Evolutionary conservation across 23 tunicate genomes (phyloP).

Genomic region (Phallusia fumigata): DNA sequence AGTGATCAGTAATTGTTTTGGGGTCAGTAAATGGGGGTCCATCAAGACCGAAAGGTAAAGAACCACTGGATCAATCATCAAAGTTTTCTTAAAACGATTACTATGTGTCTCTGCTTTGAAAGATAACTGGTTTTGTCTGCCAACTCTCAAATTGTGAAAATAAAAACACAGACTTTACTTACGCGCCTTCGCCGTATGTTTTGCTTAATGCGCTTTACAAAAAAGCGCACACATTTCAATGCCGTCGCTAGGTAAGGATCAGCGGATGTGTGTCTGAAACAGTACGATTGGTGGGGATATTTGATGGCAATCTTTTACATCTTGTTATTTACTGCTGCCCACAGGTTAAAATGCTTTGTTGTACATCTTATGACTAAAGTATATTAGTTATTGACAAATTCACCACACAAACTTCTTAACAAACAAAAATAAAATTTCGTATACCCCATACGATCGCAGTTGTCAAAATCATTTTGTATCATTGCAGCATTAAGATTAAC

Average conservation of each 20-base stretch:
- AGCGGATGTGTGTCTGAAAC: background rate
- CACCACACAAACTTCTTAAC: background rate
- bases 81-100: too few species aligned
- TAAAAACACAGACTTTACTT: background rate
- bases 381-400: background rate
- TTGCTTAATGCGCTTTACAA: conserved; percentile 32
- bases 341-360: too few species aligned
- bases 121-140: too few species aligned
- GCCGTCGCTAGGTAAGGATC: conserved; percentile 8
- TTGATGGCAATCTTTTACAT: too few species aligned
- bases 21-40: too few species aligned
- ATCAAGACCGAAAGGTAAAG: too few species aligned
- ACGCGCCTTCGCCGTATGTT: conserved; percentile 26
- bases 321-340: too few species aligned
- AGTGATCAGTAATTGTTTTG: too few species aligned
- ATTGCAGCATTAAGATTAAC: conserved; percentile 12
- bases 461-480: background rate
- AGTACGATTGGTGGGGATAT: too few species aligned
- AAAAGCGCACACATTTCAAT: conserved; percentile 10
- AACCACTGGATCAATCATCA: too few species aligned
- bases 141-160: background rate
- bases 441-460: background rate
- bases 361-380: too few species aligned
- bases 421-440: background rate
- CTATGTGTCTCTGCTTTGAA: too few species aligned